Base-by-base conservation (phyloP, 1,140 invertebrate genomes). In the Apis laboriosa region DNA sequence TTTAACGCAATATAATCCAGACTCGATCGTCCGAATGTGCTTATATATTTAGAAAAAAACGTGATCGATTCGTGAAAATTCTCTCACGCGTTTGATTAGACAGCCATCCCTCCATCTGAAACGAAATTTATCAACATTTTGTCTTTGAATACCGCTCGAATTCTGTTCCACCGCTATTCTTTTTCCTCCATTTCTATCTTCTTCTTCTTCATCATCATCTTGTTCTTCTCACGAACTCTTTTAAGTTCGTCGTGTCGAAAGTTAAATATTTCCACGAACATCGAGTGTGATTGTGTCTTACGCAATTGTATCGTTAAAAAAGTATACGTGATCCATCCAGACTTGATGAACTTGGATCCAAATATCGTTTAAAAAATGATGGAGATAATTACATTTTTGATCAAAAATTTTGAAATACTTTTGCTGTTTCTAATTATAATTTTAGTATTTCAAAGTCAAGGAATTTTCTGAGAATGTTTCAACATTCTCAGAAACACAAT, bases 201-300 rank as follows among this genome's bases (percentile, higher is more conserved):
- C 34, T 53, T 43, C 34, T 75, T 51, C 43, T 53, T 55, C 9
- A 49, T 19, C 61, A 11, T 15, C 34, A 43, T 43, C 5, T 43
- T 66, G 34, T 49, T 24, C 34, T 53, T 19, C 2, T 15, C 8
- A 11, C 24, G 21, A 17, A 28, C 76, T 19, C 21, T 15, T 7
- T 43, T 71, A 43, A 9, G 28, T 43, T 63, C 61, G 49, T 7
- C 2, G 34, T 5, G 4, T 34, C 51, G 24, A 64, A 28, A 79
- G 24, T 19, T 21, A 53, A 24, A 55, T 28, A 80, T 55, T 34
- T 74, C 21, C 19, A 56, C 58, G 53, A 66, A 74, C 28, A 80
- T 53, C 28, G 60, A 74, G 70, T 63, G 70, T 80, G 77, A 80
- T 80, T 74, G 70, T 74, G 70, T 74, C 51, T 74, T 74, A 56